Conservation (phyloP, 2,113 vertebrate genomes). For the Alectura lathami region DNA sequence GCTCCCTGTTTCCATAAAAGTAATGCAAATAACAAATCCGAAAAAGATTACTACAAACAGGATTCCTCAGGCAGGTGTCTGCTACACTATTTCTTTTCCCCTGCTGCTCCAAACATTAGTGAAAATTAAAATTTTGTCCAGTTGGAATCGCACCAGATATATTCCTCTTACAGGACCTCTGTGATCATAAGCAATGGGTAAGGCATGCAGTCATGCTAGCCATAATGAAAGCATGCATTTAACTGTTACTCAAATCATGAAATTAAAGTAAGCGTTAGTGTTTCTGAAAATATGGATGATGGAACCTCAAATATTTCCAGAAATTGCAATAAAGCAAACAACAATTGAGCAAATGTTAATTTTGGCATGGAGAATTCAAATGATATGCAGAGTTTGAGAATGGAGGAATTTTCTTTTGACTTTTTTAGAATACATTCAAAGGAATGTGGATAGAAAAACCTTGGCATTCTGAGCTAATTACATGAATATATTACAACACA, state of each 20-base stretch:
- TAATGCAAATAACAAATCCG: background rate
- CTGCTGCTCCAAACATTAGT: background rate
- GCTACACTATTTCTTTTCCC: background rate
- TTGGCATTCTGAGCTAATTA: background rate
- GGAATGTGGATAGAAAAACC: background rate
- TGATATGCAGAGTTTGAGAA: background rate
- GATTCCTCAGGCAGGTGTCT: background rate
- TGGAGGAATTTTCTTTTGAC: background rate
- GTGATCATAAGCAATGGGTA: background rate
- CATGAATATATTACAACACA: background rate
- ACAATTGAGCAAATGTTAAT: background rate
- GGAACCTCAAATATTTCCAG: background rate
- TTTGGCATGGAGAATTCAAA: background rate
- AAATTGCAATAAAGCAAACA: background rate
- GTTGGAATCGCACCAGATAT: accelerated
- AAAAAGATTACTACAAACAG: background rate
- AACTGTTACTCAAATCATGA: background rate
- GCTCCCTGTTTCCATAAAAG: background rate
- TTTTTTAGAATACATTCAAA: background rate
- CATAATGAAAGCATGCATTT: background rate
- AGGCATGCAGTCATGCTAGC: background rate
- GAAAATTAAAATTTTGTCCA: background rate
- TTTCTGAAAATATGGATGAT: background rate
- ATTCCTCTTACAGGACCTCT: background rate
- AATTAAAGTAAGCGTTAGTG: background rate